phyloP scores from a whole-genome alignment of 2,113 vertebrate species.

The Macquaria australasica region DNA sequence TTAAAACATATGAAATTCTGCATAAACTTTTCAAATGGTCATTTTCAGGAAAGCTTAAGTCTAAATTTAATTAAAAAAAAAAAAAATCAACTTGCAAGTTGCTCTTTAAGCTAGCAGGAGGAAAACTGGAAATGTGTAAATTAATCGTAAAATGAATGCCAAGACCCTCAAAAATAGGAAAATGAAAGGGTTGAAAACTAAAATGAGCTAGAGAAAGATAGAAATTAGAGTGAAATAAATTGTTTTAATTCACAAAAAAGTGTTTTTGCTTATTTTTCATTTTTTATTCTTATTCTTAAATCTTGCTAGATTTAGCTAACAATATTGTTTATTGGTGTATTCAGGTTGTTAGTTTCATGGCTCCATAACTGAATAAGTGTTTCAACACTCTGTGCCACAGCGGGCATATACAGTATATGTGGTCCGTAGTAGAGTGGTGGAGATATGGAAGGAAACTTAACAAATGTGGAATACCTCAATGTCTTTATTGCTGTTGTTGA shows the following conservation, averaged over 20 bases:
- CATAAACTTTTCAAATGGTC: too few species aligned
- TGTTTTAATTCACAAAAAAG: background rate
- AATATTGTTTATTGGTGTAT: background rate
- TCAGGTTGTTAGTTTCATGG: background rate
- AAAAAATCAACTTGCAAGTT: too few species aligned
- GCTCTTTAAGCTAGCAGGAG: background rate
- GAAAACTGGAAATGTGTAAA: background rate
- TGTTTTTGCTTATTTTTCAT: too few species aligned
- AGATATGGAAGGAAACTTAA: slow-evolving; percentile 31
- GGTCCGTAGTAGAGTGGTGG: background rate
- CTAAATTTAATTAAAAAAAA: too few species aligned
- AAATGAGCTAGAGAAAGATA: background rate
- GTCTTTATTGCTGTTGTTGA: slow-evolving; percentile 96
- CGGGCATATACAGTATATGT: too few species aligned
- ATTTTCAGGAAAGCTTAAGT: too few species aligned
- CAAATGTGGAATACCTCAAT: slow-evolving; percentile 75
- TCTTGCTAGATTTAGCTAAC: too few species aligned
- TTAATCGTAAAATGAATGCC: too few species aligned
- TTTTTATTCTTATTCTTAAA: too few species aligned
- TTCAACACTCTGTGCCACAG: background rate
- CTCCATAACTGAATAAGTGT: background rate
- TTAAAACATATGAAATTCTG: too few species aligned
- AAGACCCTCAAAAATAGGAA: too few species aligned
- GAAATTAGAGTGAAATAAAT: background rate
- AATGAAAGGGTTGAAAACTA: background rate